phyloP scores from a whole-genome alignment of 1,140 invertebrate species.

The Drosophila mayri region DNA sequence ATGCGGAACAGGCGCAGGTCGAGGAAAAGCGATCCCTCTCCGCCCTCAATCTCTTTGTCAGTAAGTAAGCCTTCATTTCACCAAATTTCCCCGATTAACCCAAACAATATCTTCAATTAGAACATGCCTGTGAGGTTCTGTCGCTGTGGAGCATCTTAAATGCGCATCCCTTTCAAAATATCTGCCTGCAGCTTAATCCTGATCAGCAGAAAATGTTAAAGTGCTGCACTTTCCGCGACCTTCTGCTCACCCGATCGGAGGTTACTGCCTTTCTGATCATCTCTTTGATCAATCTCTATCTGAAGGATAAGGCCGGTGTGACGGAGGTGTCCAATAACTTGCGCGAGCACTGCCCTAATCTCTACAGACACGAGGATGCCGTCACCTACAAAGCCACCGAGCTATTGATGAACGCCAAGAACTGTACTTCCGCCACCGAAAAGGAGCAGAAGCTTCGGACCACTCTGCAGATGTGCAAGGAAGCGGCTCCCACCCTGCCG shows the following conservation, averaged over 20 bases:
- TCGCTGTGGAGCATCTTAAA: constrained; percentile 97
- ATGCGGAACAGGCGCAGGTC: constrained; percentile 80
- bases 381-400: constrained; percentile 97
- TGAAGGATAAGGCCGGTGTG: constrained; percentile 97
- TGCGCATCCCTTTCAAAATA: constrained; percentile 96
- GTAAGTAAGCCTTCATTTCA: no score
- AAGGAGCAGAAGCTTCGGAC: constrained; percentile 91
- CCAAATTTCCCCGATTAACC: background rate
- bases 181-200: constrained; percentile 89
- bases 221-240: constrained; percentile 90
- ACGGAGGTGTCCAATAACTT: constrained; percentile 95
- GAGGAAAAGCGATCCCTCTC: constrained; percentile 92
- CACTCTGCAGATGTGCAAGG: constrained; percentile 94
- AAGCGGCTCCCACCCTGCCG: constrained; percentile 80
- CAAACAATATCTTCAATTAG: constrained; percentile 56
- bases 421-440: constrained; percentile 88
- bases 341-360: constrained; percentile 95
- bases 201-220: constrained; percentile 87
- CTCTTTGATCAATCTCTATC: constrained; percentile 93
- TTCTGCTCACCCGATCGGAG: constrained; percentile 94
- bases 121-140: constrained; percentile 94
- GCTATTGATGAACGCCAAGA: constrained; percentile 92
- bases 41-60: constrained; percentile 91
- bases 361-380: constrained; percentile 98
- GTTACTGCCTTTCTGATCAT: constrained; percentile 91